phyloP scores from a whole-genome alignment of 2,888 invertebrate species.

The Tipula unca region DNA sequence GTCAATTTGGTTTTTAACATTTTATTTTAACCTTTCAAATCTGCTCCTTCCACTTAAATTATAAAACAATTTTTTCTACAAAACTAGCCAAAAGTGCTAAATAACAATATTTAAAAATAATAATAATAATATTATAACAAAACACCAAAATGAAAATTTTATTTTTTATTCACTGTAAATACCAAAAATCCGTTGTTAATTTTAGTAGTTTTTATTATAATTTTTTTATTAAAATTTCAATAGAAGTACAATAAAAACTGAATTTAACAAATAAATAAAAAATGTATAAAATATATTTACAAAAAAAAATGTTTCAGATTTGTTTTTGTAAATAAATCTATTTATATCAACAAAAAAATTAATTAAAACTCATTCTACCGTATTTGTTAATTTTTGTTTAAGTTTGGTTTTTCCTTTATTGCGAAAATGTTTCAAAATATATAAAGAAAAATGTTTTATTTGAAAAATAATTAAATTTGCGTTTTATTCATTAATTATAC shows the following conservation, averaged over 20 bases:
- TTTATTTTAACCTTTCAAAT: not conserved
- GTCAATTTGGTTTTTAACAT: not conserved
- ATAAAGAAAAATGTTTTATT: not conserved
- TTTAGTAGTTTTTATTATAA: not conserved
- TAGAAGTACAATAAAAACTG: not conserved
- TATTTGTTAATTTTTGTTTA: not conserved
- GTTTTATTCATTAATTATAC: not conserved
- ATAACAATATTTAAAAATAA: not conserved
- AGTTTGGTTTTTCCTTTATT: not conserved
- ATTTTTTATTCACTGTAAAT: slow-evolving; percentile 8
- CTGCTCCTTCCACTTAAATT: not conserved
- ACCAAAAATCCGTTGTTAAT: not conserved
- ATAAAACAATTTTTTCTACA: not conserved
- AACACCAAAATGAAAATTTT: not conserved
- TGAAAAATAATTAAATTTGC: not conserved
- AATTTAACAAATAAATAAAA: not conserved
- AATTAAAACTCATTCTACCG: not conserved
- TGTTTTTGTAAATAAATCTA: not conserved
- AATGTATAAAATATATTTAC: not conserved
- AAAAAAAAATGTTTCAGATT: not conserved
- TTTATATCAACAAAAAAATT: not conserved
- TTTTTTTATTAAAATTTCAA: not conserved
- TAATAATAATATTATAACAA: not conserved
- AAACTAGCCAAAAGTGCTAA: not conserved
- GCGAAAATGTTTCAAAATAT: not conserved